Base-by-base conservation (phyloP, 37 sponge, comb jelly and placozoan species). In the Eunapius fragilis region DNA sequence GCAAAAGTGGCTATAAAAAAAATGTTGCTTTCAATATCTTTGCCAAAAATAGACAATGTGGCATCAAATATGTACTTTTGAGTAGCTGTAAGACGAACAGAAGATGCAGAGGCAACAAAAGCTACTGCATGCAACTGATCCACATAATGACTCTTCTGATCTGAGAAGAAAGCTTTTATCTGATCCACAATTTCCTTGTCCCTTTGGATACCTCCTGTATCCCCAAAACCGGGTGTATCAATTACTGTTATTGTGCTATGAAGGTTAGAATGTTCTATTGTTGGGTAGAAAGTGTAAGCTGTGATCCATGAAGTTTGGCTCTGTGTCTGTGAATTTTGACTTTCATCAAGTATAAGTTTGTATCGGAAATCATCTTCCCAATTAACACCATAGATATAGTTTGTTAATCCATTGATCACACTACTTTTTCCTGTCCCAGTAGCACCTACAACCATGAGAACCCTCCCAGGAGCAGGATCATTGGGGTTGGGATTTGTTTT, bases 361-460 rank as follows among this genome's bases (percentile, higher is more conserved):
- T 83, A 84, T 0, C 90, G 90, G 74, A 89, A 89, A 30, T 89
- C 77, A 80, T 85, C 76, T 74, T 84, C 74, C 90, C 90, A 89
- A 24, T 80, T 9, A 28, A 89, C 90, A 23, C 85, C 85, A 32
- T 78, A 79, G 24, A 89, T 34, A 78, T 89, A 89, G 41, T 89
- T 89, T 25, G 49, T 68, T 50, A 89, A 77, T 68, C 80, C 90
- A 89, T 89, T 89, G 80, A 89, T 84, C 37, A 89, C 27, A 26
- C 85, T 89, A 24, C 69, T 89, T 74, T 89, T 89, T 0, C 90
- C 90, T 31, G 90, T 84, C 23, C 90, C 90, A 78, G 90, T 89
- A 17, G 90, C 90, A 25, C 90, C 90, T 12, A 89, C 81, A 24
- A 89, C 85, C 90, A 89, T 79, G 12, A 89, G 75, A n/a, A 89